These are phyloP conservation scores for Orchesella cincta DNA, from an alignment of 1,140 invertebrate species.

Conservation along the genomic window DNA sequence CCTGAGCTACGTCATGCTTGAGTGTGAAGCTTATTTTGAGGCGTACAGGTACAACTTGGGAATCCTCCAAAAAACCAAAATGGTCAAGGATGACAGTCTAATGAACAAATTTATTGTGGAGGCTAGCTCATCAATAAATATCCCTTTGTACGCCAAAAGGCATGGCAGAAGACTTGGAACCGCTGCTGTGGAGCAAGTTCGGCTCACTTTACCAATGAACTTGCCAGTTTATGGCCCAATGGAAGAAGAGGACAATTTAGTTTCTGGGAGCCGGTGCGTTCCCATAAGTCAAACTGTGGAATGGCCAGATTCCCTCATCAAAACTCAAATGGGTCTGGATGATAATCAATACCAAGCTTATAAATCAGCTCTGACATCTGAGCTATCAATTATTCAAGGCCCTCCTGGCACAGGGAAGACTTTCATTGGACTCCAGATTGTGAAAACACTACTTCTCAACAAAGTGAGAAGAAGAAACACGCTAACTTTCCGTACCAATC, in stretches of 20 bases:
- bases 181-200: no score
- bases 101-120: conserved; percentile 66
- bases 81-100: no score
- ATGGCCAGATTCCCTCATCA: conserved; percentile 55
- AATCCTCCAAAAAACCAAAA: background rate
- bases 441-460: background rate
- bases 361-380: conserved; percentile 62
- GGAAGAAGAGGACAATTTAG: no score
- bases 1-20: conserved; percentile 63
- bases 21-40: conserved; percentile 70
- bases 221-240: no score
- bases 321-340: conserved; percentile 60
- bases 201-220: no score
- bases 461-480: no score
- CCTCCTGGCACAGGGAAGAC: conserved; percentile 81
- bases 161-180: no score
- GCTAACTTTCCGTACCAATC: no score
- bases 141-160: background rate
- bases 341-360: conserved; percentile 64
- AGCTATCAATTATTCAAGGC: conserved; percentile 75
- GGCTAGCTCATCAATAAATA: conserved; percentile 46
- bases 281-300: no score
- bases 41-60: conserved; percentile 59
- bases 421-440: conserved; percentile 62
- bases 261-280: no score